Percentiles rank a stretch among this genome's conserved stretches.
These are phyloP conservation scores for Drosophila orosa DNA, from an alignment of 1,140 invertebrate genomes.

Conservation along the genomic window DNA sequence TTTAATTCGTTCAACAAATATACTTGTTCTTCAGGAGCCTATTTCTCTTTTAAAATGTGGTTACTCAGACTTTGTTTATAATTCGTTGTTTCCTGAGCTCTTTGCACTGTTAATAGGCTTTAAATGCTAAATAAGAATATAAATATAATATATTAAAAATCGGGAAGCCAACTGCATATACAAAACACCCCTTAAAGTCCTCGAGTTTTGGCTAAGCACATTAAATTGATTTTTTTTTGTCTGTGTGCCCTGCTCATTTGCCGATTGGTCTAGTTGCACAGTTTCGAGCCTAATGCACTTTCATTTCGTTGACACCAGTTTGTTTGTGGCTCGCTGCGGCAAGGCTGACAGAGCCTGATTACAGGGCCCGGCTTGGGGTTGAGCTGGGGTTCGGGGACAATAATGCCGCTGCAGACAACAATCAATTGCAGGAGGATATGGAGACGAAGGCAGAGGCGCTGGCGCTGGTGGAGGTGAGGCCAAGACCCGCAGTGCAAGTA, in stretches of 20 bases:
- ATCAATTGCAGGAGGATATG: slow-evolving; percentile 64
- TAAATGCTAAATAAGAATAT: background rate
- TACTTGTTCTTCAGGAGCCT: background rate
- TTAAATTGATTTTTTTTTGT: slow-evolving; percentile 5
- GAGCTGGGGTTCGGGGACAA: slow-evolving; percentile 21
- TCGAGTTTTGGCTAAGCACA: too few relatives aligned
- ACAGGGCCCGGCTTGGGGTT: slow-evolving; percentile 35
- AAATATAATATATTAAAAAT: too few relatives aligned
- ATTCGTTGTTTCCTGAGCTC: background rate
- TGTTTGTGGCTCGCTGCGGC: slow-evolving; percentile 75
- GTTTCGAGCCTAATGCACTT: slow-evolving; percentile 68
- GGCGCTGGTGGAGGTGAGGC: slow-evolving; percentile 5
- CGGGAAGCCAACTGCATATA: background rate
- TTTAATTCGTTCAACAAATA: too few relatives aligned
- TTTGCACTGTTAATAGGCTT: background rate
- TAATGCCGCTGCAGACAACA: slow-evolving; percentile 63
- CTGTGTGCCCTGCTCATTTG: slow-evolving; percentile 29
- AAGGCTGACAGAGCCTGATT: slow-evolving; percentile 61
- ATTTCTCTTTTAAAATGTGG: background rate
- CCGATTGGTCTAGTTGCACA: slow-evolving; percentile 50
- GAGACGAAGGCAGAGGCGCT: background rate
- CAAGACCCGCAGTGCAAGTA: slow-evolving; percentile 75
- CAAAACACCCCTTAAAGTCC: background rate
- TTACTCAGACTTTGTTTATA: background rate
- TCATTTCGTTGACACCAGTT: slow-evolving; percentile 62